Evolutionary conservation across 1,140 invertebrate genomes (phyloP).

Genomic region (Anadara kagoshimensis): DNA sequence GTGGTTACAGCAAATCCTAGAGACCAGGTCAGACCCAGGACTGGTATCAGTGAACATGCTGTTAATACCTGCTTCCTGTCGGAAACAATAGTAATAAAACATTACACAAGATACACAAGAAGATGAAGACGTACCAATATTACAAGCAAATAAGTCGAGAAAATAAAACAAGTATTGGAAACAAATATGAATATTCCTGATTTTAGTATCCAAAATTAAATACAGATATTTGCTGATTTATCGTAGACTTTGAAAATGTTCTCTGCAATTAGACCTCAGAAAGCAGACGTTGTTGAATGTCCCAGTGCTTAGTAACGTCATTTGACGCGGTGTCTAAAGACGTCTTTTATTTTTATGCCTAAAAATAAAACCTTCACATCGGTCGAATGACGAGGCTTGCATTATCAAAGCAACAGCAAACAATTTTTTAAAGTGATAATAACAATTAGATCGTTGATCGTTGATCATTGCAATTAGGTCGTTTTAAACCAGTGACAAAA

Average conservation of each 20-base stretch:
- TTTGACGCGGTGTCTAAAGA: no score
- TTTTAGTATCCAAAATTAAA: background rate
- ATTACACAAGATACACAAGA: background rate
- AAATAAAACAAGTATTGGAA: background rate
- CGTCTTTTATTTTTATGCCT: no score
- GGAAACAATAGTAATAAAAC: background rate
- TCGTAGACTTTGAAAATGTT: background rate
- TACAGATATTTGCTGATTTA: background rate
- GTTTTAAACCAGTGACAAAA: no score
- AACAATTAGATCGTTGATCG: no score
- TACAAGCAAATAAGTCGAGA: background rate
- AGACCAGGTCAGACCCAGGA: conserved; percentile 47
- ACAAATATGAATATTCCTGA: background rate
- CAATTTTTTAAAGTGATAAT: no score
- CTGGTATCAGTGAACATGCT: conserved; percentile 35
- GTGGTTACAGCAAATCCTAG: conserved; percentile 38
- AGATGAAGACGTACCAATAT: background rate
- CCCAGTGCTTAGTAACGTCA: no score
- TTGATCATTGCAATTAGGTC: no score
- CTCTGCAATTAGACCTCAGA: no score
- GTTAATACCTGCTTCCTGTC: conserved; percentile 42
- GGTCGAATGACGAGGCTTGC: no score
- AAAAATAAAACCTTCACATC: no score
- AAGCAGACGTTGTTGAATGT: no score
- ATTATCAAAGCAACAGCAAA: no score